Evolutionary conservation across 2,888 invertebrate genomes (phyloP), one percentile per base, ranked within the genome.

Genomic region (Drosophila vallismaia): DNA sequence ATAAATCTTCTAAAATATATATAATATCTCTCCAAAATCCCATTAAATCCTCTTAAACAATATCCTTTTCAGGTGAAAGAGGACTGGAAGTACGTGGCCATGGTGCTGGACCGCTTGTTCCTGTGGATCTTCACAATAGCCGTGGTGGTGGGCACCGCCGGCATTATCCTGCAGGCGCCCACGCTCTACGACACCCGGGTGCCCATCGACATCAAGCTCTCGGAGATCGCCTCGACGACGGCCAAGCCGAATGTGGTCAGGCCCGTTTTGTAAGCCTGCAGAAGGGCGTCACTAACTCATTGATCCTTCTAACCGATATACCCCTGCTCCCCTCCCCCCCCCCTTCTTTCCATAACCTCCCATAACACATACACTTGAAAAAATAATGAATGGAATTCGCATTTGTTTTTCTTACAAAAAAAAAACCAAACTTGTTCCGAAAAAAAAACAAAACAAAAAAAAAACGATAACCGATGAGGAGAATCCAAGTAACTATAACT

Each of bases 1-100:
- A n/a, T n/a, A n/a, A n/a, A n/a, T n/a, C n/a, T n/a, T n/a, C n/a
- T n/a, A n/a, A n/a, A n/a, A n/a, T n/a, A n/a, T n/a, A n/a, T n/a
- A n/a, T n/a, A n/a, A n/a, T n/a, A n/a, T n/a, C n/a, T n/a, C n/a
- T n/a, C n/a, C n/a, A n/a, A n/a, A n/a, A 9, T 8, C 3, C 9
- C 31, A 14, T 2, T 9, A 33, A 28, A n/a, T 4, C 19, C 40
- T 24, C n/a, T n/a, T n/a, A n/a, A n/a, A 1, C 29, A 7, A 2
- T 7, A 1, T 36, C 24, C 4, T 33, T 10, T 33, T 1, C 89
- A 97, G 97, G 97, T 97, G 81, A 97, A 97, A 92, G 98, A 98
- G 93, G 98, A 99, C 93, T 99, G 99, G 99, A 99, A 99, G 92
- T 99, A 97, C 92, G 98, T 99, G 82, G 98, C 98, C 74, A 98